These are phyloP conservation scores for Cryptosula pallasiana DNA, from an alignment of 2,888 invertebrate genomes.

Conservation along the genomic window DNA sequence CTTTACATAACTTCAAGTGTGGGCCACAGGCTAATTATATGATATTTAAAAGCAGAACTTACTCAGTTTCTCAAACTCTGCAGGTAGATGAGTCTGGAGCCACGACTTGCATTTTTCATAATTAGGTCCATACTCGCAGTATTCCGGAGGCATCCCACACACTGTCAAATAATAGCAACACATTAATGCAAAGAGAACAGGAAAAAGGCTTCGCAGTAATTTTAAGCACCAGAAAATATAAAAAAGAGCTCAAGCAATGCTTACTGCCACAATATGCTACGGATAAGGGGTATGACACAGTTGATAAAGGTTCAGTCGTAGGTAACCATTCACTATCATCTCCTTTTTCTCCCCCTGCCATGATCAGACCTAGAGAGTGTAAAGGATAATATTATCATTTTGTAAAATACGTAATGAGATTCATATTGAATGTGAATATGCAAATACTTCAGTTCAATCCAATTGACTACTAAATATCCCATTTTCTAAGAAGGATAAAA, in stretches of 20 bases:
- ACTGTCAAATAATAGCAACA: conserved; percentile 35
- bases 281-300: conserved; percentile 73
- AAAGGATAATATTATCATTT: no score
- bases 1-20: no score
- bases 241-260: conserved; percentile 27
- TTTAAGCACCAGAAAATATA: no score
- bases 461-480: no score
- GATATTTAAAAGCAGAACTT: no score
- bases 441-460: no score
- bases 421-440: no score
- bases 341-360: conserved; percentile 11
- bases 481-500: no score
- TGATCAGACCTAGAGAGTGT: no score
- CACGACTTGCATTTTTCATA: conserved; percentile 95
- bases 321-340: background rate
- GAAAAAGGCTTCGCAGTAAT: no score
- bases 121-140: conserved; percentile 96
- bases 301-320: conserved; percentile 42
- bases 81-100: conserved; percentile 88
- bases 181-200: no score
- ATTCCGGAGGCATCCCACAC: conserved; percentile 59
- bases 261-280: conserved; percentile 77
- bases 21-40: conserved; percentile 3
- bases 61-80: conserved; percentile 75
- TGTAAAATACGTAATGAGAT: no score